Percentiles rank a stretch among this genome's conserved stretches.
These are phyloP conservation scores for Steinernema khuongi DNA, from an alignment of 1,140 invertebrate genomes.

Conservation along the genomic window DNA sequence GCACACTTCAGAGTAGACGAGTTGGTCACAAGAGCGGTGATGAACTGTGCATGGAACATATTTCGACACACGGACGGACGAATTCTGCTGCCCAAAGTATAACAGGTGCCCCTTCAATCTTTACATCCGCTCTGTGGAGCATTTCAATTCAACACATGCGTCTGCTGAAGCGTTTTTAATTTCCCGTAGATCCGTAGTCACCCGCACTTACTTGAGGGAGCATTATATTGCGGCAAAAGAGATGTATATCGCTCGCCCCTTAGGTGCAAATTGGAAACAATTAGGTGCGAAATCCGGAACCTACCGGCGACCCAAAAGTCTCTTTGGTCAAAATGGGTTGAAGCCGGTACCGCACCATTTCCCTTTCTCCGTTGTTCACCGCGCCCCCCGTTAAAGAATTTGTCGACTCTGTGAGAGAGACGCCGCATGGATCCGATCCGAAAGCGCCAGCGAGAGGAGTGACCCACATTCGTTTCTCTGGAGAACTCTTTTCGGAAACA, in stretches of 20 bases:
- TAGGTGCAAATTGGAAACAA: slow-evolving; percentile 9
- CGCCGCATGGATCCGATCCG: slow-evolving; percentile 5
- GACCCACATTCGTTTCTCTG: slow-evolving; percentile 12
- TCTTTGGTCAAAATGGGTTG: not conserved
- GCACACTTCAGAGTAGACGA: no score
- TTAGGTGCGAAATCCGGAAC: slow-evolving; percentile 8
- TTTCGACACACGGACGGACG: no score
- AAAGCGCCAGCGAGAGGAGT: not conserved
- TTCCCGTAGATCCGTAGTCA: not conserved
- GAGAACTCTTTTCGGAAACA: slow-evolving; percentile 16
- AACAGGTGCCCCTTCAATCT: no score
- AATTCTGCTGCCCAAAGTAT: no score
- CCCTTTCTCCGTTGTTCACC: not conserved
- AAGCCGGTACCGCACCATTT: not conserved
- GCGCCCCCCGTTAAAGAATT: not conserved
- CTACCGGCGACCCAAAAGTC: not conserved
- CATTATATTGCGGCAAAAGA: not conserved
- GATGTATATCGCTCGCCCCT: not conserved
- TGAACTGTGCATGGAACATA: no score
- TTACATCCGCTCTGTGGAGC: no score
- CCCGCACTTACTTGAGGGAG: not conserved
- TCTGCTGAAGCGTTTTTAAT: no score
- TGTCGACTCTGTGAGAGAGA: not conserved
- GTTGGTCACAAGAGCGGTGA: no score
- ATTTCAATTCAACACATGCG: no score